phyloP scores from a whole-genome alignment of 2,797 vertebrate genomes.

The Leucoraja ocellata region DNA sequence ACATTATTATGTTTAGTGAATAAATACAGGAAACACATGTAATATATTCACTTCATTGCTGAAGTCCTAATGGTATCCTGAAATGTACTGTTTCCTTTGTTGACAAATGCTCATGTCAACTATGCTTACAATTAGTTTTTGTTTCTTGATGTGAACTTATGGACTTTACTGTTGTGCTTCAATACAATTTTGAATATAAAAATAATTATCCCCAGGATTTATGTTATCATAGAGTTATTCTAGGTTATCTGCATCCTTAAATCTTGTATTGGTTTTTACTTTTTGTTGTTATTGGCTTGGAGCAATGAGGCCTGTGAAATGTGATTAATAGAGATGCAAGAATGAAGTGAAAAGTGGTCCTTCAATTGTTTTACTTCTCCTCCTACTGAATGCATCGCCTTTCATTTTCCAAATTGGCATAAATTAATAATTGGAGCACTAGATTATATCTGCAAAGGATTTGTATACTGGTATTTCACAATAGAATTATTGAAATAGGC shows the following conservation, averaged over 20 bases:
- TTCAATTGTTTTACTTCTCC: not conserved
- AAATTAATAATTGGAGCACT: not conserved
- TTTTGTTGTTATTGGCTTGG: not conserved
- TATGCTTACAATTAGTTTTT: slow-evolving; percentile 1
- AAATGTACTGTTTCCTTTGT: not conserved
- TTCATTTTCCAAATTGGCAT: not conserved
- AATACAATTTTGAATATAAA: slow-evolving; percentile 18
- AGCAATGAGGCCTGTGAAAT: not conserved
- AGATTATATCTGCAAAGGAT: not conserved
- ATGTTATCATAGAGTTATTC: not conserved
- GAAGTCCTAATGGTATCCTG: slow-evolving; percentile 2
- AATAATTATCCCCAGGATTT: slow-evolving; percentile 1
- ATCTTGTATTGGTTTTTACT: not conserved
- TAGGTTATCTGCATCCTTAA: not conserved
- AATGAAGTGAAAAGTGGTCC: not conserved
- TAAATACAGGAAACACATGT: slow-evolving; percentile 31
- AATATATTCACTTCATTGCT: slow-evolving; percentile 27
- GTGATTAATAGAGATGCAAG: not conserved
- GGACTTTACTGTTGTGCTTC: slow-evolving; percentile 4
- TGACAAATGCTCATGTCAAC: slow-evolving; percentile 3
- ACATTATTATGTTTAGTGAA: not conserved
- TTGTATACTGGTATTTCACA: not conserved
- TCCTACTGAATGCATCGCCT: not conserved
- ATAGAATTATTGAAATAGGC: not conserved
- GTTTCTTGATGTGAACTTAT: not conserved